Conservation (phyloP, 2,888 invertebrate species). For the Gryllus longicercus region DNA sequence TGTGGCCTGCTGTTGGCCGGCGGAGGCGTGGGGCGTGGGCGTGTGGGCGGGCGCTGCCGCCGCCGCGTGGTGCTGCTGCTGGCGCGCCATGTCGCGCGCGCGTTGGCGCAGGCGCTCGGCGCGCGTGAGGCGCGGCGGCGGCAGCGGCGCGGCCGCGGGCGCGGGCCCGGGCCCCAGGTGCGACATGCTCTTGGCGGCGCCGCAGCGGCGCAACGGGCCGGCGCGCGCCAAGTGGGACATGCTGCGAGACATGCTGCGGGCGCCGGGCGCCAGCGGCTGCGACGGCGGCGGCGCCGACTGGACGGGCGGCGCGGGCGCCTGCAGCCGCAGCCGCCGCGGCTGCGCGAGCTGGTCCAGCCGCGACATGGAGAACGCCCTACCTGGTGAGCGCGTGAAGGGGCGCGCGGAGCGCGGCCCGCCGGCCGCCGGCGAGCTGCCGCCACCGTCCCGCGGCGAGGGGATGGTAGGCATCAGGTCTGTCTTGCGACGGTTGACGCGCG, state of each 20-base stretch:
- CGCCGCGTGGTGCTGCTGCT: background rate
- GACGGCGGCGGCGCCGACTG: slow-evolving; percentile 45
- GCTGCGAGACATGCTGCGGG: slow-evolving; percentile 62
- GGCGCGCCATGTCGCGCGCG: slow-evolving; percentile 37
- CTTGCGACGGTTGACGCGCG: slow-evolving; percentile 77
- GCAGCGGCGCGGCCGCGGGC: slow-evolving; percentile 37
- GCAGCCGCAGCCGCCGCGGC: slow-evolving; percentile 56
- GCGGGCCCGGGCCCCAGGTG: slow-evolving; percentile 46
- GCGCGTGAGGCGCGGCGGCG: slow-evolving; percentile 49
- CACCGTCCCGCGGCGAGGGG: slow-evolving; percentile 64
- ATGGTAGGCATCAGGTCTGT: slow-evolving; percentile 89
- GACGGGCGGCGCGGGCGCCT: slow-evolving; percentile 43
- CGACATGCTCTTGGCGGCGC: slow-evolving; percentile 53
- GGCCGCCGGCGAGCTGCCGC: slow-evolving; percentile 27
- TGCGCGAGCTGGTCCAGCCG: slow-evolving; percentile 81
- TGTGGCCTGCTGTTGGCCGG: background rate
- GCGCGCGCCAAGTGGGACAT: slow-evolving; percentile 64
- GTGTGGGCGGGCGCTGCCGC: background rate
- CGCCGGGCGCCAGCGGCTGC: slow-evolving; percentile 42
- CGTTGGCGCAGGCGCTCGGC: slow-evolving; percentile 48
- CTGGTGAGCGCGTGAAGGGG: slow-evolving; percentile 56
- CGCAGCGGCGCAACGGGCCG: slow-evolving; percentile 39
- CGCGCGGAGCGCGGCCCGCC: slow-evolving; percentile 29
- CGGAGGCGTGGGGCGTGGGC: background rate
- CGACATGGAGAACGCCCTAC: slow-evolving; percentile 92